phyloP scores from a whole-genome alignment of 2,888 invertebrate genomes.

The Gibbula magus region DNA sequence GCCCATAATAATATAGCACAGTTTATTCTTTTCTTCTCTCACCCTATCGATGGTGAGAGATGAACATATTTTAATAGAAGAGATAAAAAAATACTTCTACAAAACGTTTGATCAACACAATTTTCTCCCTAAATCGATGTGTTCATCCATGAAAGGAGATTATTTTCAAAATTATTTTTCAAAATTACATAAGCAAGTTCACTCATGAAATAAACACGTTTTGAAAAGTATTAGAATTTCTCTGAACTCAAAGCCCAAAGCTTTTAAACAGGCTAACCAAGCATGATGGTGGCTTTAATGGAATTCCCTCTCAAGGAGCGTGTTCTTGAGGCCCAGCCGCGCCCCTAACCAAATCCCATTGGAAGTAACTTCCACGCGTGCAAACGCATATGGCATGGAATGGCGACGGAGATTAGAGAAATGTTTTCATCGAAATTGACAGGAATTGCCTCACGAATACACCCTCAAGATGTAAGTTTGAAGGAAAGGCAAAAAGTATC shows the following conservation, averaged over 20 bases:
- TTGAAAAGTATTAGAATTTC: conserved; percentile 3
- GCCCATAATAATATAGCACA: no score
- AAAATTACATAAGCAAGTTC: conserved; percentile 11
- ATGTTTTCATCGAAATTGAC: no score
- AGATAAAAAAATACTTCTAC: no score
- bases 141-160: not conserved
- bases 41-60: no score
- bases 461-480: no score
- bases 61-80: no score
- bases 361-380: not conserved
- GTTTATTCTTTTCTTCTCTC: no score
- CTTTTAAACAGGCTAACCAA: not conserved
- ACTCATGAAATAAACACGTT: not conserved
- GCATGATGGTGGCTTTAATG: conserved; percentile 1
- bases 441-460: no score
- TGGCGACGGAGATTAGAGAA: not conserved
- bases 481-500: no score
- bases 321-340: not conserved
- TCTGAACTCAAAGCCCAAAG: not conserved
- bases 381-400: not conserved
- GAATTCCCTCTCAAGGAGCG: not conserved
- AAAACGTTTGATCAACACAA: no score
- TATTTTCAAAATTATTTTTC: conserved; percentile 18
- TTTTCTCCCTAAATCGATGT: no score
- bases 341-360: not conserved